phyloP scores from a whole-genome alignment of 2,888 invertebrate species.

The Trichopoda pennipes region DNA sequence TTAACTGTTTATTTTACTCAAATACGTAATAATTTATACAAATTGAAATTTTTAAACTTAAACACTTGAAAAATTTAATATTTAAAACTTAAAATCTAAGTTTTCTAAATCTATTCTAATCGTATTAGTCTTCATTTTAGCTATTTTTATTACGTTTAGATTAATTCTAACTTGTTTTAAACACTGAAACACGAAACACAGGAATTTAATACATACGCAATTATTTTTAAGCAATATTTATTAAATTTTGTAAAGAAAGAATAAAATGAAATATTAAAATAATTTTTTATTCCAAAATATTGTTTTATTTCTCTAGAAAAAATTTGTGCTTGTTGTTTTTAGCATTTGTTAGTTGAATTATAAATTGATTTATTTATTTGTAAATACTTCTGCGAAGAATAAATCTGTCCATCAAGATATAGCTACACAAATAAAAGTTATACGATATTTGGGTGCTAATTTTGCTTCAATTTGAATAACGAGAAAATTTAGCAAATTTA shows the following conservation, averaged over 20 bases:
- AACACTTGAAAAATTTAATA: slow-evolving; percentile 36
- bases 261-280: slow-evolving; percentile 45
- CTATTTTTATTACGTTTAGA: not conserved
- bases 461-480: too few relatives aligned
- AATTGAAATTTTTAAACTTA: not conserved
- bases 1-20: slow-evolving; percentile 4
- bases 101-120: not conserved
- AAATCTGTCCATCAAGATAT: too few relatives aligned
- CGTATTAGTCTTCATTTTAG: slow-evolving; percentile 38
- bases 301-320: not conserved
- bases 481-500: too few relatives aligned
- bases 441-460: too few relatives aligned
- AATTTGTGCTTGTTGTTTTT: too few relatives aligned
- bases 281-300: slow-evolving; percentile 38
- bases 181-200: slow-evolving; percentile 57
- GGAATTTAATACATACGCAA: slow-evolving; percentile 61
- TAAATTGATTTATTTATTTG: too few relatives aligned
- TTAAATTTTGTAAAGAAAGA: slow-evolving; percentile 60
- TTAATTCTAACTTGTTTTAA: slow-evolving; percentile 43
- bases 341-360: too few relatives aligned
- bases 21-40: slow-evolving; percentile 7
- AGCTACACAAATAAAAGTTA: too few relatives aligned
- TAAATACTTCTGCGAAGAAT: too few relatives aligned
- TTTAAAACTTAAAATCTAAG: slow-evolving; percentile 14
- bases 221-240: slow-evolving; percentile 66